These are phyloP conservation scores for Peromyscus maniculatus DNA, from an alignment of 2,113 vertebrate genomes.

Conservation along the genomic window DNA sequence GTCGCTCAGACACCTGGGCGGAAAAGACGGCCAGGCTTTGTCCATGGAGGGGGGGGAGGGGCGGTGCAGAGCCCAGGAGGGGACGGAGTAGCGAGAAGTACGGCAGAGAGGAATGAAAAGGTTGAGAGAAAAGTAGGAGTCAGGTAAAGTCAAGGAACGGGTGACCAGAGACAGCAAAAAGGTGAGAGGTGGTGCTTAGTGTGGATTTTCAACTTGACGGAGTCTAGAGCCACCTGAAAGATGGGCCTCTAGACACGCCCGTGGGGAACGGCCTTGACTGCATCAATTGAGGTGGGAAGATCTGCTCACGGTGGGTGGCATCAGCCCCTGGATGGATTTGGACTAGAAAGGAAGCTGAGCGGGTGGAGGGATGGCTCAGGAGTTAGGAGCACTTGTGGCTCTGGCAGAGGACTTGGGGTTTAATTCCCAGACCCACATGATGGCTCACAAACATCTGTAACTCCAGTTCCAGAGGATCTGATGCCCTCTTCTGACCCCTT, in stretches of 20 bases:
- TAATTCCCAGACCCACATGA: neutral
- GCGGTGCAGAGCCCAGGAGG: too few species aligned
- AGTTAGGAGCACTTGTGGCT: neutral
- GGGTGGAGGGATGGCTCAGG: neutral
- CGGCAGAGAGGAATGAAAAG: neutral
- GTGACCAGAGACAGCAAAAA: neutral
- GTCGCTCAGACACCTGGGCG: constrained; percentile 83
- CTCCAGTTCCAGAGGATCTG: neutral
- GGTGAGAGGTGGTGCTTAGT: neutral
- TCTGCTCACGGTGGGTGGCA: too few species aligned
- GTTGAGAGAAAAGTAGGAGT: neutral
- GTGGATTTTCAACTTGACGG: neutral
- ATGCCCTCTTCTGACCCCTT: neutral
- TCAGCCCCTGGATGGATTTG: neutral
- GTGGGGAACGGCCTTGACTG: neutral
- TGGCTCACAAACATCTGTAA: neutral
- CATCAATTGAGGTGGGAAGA: neutral
- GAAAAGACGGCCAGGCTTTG: neutral
- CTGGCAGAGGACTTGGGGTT: neutral
- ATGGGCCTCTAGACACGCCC: neutral
- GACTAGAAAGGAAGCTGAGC: neutral
- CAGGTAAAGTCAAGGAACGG: neutral
- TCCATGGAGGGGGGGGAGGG: fast-evolving
- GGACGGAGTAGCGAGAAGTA: neutral
- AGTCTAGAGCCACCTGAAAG: neutral